These are phyloP conservation scores for Andrena chrysosceles DNA, from an alignment of 2,888 invertebrate genomes.

Conservation along the genomic window DNA sequence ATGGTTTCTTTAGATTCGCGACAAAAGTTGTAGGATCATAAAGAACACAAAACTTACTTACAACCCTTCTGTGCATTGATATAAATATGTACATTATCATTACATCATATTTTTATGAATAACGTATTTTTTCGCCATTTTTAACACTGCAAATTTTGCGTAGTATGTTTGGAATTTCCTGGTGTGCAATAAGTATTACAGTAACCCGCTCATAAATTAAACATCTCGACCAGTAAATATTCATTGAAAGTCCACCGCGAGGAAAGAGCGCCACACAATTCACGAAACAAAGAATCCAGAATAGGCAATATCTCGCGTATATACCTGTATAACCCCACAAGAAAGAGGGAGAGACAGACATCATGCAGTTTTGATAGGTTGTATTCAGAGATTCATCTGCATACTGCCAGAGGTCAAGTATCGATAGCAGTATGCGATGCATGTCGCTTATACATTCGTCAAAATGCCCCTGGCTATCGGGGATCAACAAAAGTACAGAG, in stretches of 20 bases:
- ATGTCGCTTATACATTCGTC: constrained; percentile 43
- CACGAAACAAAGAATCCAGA: neutral
- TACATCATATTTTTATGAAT: too few species aligned
- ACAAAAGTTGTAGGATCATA: too few species aligned
- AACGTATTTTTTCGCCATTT: too few species aligned
- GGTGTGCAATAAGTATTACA: too few species aligned
- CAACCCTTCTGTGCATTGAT: too few species aligned
- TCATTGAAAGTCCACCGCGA: neutral
- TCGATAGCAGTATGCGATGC: constrained; percentile 31
- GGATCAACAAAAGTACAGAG: constrained; percentile 53
- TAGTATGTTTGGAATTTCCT: too few species aligned
- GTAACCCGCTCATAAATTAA: neutral
- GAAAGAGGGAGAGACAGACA: neutral
- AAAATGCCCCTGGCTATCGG: constrained; percentile 46
- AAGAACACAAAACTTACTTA: too few species aligned
- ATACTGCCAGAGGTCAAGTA: constrained; percentile 33
- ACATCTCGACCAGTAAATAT: neutral
- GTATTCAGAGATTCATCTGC: constrained; percentile 14
- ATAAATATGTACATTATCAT: too few species aligned
- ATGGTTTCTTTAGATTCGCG: too few species aligned
- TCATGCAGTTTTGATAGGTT: constrained; percentile 16
- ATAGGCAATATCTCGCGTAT: neutral
- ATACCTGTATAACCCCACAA: neutral
- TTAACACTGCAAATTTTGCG: too few species aligned
- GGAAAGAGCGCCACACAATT: neutral